Evolutionary conservation across 2,888 invertebrate genomes (phyloP).

Genomic region (Agriopis marginaria): DNA sequence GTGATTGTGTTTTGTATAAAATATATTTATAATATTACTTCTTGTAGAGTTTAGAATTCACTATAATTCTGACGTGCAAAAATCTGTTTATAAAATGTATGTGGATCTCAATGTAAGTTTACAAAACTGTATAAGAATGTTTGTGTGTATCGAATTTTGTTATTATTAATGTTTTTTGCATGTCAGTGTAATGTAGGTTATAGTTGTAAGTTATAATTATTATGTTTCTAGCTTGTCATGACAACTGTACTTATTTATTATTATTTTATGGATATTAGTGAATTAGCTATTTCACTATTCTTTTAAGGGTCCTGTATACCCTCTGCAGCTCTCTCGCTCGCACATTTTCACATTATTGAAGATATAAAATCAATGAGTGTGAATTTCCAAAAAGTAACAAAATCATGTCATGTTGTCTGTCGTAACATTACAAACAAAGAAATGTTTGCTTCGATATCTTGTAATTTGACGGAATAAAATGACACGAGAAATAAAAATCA

Average conservation of each 20-base stretch:
- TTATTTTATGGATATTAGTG: constrained; percentile 31
- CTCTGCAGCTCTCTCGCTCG: too few relatives aligned
- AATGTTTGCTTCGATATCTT: too few relatives aligned
- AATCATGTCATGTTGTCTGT: too few relatives aligned
- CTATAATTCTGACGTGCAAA: constrained; percentile 39
- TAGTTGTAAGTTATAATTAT: constrained; percentile 32
- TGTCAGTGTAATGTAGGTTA: constrained; percentile 33
- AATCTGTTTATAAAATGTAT: constrained; percentile 27
- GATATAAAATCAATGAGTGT: too few relatives aligned
- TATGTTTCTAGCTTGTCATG: constrained; percentile 49
- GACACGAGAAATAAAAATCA: too few relatives aligned
- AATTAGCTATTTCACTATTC: constrained; percentile 27
- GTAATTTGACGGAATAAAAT: too few relatives aligned
- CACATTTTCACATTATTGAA: too few relatives aligned
- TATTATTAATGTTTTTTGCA: constrained; percentile 31
- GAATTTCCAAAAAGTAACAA: too few relatives aligned
- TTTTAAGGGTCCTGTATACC: too few relatives aligned
- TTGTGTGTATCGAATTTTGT: constrained; percentile 31
- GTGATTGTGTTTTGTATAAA: constrained; percentile 37
- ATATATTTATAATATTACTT: constrained; percentile 32
- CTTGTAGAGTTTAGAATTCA: constrained; percentile 28
- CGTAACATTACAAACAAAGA: too few relatives aligned
- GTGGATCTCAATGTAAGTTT: constrained; percentile 44
- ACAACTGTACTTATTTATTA: constrained; percentile 57
- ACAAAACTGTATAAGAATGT: constrained; percentile 35